Evolutionary conservation across 2,888 invertebrate species (phyloP).

Genomic region (Hyalella azteca): DNA sequence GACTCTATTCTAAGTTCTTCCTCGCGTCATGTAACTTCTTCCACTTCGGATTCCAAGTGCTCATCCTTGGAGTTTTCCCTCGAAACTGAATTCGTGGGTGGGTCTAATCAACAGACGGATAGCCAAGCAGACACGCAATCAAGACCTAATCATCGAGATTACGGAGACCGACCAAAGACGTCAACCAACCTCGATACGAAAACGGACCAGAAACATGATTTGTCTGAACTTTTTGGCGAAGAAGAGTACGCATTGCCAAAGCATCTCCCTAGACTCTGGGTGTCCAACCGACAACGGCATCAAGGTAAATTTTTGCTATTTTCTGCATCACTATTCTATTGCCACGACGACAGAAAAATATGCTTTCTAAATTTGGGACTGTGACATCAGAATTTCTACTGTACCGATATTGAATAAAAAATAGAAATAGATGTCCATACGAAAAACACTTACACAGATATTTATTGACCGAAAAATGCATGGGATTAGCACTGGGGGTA

Average conservation of each 20-base stretch:
- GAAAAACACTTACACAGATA: too few relatives aligned
- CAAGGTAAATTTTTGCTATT: too few relatives aligned
- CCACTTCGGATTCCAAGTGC: conserved; percentile 23
- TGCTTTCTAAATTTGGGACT: too few relatives aligned
- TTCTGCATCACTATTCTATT: too few relatives aligned
- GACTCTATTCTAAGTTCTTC: conserved; percentile 25
- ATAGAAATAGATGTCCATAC: too few relatives aligned
- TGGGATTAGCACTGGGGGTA: too few relatives aligned
- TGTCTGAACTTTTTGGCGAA: neutral
- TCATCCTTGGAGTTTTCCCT: conserved; percentile 19
- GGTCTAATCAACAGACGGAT: neutral
- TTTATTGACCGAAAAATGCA: too few relatives aligned
- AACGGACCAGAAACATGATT: neutral
- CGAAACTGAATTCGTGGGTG: neutral
- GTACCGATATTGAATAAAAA: too few relatives aligned
- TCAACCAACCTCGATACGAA: neutral
- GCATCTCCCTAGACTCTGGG: conserved; percentile 9
- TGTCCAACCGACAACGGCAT: neutral
- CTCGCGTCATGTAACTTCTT: conserved; percentile 4
- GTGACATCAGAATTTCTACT: too few relatives aligned
- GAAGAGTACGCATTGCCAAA: neutral
- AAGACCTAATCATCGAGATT: neutral
- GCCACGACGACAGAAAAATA: too few relatives aligned
- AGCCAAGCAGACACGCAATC: neutral
- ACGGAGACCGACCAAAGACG: neutral